phyloP scores from a whole-genome alignment of 2,113 vertebrate genomes.

The Aphelocoma coerulescens region DNA sequence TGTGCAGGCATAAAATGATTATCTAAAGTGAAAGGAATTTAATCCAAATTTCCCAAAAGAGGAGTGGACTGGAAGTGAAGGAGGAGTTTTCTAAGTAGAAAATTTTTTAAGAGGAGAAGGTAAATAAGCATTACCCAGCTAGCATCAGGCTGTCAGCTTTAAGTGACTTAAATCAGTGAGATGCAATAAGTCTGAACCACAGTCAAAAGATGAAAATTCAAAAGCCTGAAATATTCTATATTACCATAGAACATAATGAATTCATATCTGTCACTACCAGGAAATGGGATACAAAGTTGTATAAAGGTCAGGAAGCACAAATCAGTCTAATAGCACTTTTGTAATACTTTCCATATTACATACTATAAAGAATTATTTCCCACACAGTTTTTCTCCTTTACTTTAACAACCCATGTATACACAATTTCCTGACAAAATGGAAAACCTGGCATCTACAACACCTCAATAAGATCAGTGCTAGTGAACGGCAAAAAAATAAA shows the following conservation, averaged over 20 bases:
- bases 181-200: not conserved
- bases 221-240: not conserved
- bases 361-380: not conserved
- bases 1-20: not conserved
- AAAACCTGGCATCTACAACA: not conserved
- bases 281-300: not conserved
- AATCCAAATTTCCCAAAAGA: not conserved
- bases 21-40: not conserved
- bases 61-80: not conserved
- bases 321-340: not conserved
- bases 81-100: not conserved
- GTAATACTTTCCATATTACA: constrained; percentile 28
- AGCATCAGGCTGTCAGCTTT: not conserved
- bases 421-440: not conserved
- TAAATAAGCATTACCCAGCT: not conserved
- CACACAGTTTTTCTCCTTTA: not conserved
- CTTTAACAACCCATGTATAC: not conserved
- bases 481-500: not conserved
- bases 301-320: constrained; percentile 36
- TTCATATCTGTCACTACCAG: not conserved
- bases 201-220: not conserved
- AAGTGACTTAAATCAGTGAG: not conserved
- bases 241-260: not conserved
- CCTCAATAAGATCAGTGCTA: not conserved
- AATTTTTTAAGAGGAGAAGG: not conserved